phyloP scores from a whole-genome alignment of 2,113 vertebrate species.

The Ceuthmochares aereus region DNA sequence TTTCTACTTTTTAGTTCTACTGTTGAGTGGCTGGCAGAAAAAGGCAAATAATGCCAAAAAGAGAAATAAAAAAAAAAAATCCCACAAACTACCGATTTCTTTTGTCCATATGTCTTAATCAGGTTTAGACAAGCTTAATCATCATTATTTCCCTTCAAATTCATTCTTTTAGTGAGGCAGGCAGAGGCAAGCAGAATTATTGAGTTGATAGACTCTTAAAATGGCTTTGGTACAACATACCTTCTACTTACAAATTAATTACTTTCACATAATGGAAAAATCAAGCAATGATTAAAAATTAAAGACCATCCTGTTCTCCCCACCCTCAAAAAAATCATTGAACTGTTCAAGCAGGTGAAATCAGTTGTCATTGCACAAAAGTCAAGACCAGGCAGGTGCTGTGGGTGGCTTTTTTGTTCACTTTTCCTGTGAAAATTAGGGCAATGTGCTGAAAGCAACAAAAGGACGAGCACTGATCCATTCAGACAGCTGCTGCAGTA shows the following conservation, averaged over 20 bases:
- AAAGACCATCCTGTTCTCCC: not conserved
- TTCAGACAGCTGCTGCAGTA: not conserved
- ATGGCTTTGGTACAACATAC: not conserved
- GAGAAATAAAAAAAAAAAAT: not conserved
- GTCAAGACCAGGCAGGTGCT: not conserved
- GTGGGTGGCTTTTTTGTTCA: not conserved
- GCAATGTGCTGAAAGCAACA: not conserved
- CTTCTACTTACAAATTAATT: not conserved
- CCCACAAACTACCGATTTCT: not conserved
- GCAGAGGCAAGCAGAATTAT: constrained; percentile 12
- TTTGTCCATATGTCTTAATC: not conserved
- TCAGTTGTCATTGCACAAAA: not conserved
- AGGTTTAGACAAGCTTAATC: constrained; percentile 4
- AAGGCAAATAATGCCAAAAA: not conserved
- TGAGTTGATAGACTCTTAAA: not conserved
- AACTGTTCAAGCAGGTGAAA: not conserved
- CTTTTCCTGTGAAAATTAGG: not conserved
- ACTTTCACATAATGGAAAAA: not conserved
- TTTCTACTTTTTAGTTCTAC: constrained; percentile 20
- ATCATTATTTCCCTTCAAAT: not conserved
- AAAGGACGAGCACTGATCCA: not conserved
- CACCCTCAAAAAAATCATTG: not conserved
- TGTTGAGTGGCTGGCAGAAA: not conserved
- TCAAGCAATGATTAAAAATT: not conserved
- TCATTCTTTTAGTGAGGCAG: not conserved